These are phyloP conservation scores for Cotesia vestalis DNA, from an alignment of 1,140 invertebrate species.

Conservation along the genomic window DNA sequence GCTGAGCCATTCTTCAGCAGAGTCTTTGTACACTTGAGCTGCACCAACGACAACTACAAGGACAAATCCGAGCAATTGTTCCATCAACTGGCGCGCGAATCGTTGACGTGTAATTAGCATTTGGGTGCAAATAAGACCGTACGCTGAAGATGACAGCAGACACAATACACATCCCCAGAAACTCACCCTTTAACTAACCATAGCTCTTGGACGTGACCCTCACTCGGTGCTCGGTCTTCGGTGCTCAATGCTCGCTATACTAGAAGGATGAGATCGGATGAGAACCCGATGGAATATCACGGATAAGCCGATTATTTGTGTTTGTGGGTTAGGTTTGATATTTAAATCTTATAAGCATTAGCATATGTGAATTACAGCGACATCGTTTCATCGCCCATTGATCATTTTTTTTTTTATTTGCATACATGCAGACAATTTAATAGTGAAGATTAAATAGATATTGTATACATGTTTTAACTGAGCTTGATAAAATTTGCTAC, in stretches of 20 bases:
- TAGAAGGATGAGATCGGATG: too few relatives aligned
- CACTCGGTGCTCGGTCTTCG: too few relatives aligned
- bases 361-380: too few relatives aligned
- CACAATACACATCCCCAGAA: constrained; percentile 51
- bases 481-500: too few relatives aligned
- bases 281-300: neutral
- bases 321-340: neutral
- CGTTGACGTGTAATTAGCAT: constrained; percentile 53
- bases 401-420: too few relatives aligned
- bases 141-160: constrained; percentile 59
- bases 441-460: too few relatives aligned
- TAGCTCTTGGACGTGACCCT: constrained; percentile 14
- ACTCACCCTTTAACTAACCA: constrained; percentile 13
- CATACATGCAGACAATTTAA: too few relatives aligned
- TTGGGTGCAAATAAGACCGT: constrained; percentile 51
- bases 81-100: constrained; percentile 37
- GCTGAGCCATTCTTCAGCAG: neutral
- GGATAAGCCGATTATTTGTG: neutral
- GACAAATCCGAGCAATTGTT: constrained; percentile 25
- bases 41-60: too few relatives aligned
- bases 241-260: too few relatives aligned
- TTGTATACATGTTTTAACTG: too few relatives aligned
- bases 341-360: neutral
- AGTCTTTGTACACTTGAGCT: neutral
- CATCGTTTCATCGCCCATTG: too few relatives aligned